Conservation (phyloP, 2,113 vertebrate species). For the Apteryx owenii region DNA sequence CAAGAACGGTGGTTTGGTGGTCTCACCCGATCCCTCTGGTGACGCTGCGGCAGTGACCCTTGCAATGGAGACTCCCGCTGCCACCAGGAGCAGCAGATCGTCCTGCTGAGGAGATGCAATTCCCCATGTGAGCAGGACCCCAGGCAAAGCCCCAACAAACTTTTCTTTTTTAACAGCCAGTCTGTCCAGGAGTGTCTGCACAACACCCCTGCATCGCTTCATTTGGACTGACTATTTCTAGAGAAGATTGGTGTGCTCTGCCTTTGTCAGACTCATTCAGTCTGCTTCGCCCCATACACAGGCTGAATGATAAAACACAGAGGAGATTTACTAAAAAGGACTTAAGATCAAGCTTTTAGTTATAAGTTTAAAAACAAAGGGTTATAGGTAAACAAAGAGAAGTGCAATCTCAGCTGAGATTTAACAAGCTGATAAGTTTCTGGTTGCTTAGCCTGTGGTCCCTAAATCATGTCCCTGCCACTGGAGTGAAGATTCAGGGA, state of each 20-base stretch:
- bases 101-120: not conserved
- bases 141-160: not conserved
- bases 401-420: not conserved
- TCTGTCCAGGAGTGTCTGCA: not conserved
- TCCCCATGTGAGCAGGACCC: not conserved
- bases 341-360: not conserved
- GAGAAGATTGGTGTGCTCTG: not conserved
- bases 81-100: too few species aligned
- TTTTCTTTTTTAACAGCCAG: too few species aligned
- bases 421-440: not conserved
- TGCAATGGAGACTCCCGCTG: too few species aligned
- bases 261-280: not conserved
- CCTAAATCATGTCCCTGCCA: not conserved
- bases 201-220: not conserved
- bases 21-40: too few species aligned
- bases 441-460: not conserved
- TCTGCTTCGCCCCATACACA: not conserved
- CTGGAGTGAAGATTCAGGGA: not conserved
- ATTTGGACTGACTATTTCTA: not conserved
- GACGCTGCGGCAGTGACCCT: too few species aligned
- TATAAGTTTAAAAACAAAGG: not conserved
- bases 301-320: not conserved
- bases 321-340: not conserved
- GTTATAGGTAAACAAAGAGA: fast-evolving
- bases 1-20: too few species aligned